These are phyloP conservation scores for Cerastoderma edule DNA, from an alignment of 2,888 invertebrate genomes.

Conservation along the genomic window DNA sequence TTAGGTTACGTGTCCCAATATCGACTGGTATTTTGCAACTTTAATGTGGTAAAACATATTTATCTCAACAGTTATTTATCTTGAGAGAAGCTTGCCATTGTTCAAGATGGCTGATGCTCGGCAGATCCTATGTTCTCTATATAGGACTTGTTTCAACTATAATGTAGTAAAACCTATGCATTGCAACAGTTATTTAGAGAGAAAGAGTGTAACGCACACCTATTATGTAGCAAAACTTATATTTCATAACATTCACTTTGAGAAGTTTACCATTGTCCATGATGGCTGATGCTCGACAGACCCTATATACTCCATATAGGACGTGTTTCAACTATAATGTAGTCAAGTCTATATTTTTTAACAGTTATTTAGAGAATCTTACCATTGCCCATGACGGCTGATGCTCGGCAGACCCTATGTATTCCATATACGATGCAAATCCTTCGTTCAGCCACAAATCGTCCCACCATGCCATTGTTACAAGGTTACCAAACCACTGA, in stretches of 20 bases:
- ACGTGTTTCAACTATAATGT: no score
- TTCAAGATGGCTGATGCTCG: conserved; percentile 90
- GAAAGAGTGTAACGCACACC: no score
- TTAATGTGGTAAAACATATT: no score
- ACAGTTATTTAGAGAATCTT: conserved; percentile 68
- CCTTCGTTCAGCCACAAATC: conserved; percentile 81
- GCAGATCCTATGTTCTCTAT: conserved; percentile 86
- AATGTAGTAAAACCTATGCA: no score
- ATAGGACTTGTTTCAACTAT: no score
- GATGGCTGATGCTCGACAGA: conserved; percentile 89
- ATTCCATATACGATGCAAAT: conserved; percentile 74
- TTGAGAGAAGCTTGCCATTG: conserved; percentile 88
- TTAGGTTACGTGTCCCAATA: no score
- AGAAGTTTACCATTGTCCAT: conserved; percentile 90
- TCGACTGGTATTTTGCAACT: no score
- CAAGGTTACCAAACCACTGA: conserved; percentile 80
- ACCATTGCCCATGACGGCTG: conserved; percentile 93
- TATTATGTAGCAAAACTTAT: no score
- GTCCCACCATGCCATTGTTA: conserved; percentile 80
- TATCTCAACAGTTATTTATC: background rate
- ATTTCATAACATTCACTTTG: background rate
- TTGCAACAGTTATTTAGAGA: no score
- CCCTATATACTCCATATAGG: conserved; percentile 84
- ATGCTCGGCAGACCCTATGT: conserved; percentile 87
- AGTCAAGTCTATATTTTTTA: background rate